phyloP scores from a whole-genome alignment of 2,888 invertebrate species.

The Plagodis dolabraria region DNA sequence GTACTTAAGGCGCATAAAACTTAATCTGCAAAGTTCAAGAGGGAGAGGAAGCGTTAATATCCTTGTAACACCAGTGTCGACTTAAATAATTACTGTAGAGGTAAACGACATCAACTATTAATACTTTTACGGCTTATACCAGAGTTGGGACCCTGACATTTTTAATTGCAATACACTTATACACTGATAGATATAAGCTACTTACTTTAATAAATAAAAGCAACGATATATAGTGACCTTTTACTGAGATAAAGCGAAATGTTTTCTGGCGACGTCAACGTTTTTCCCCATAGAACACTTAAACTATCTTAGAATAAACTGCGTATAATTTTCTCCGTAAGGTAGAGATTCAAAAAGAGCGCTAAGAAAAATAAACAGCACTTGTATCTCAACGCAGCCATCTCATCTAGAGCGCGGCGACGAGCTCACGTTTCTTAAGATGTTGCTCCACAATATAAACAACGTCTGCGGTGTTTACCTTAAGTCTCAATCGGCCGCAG shows the following conservation, averaged over 20 bases:
- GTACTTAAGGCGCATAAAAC: constrained; percentile 21
- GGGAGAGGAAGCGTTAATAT: constrained; percentile 23
- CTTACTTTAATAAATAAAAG: constrained; percentile 16
- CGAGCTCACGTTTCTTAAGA: constrained; percentile 71
- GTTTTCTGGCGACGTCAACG: constrained; percentile 37
- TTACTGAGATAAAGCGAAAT: constrained; percentile 34
- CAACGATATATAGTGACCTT: constrained; percentile 22
- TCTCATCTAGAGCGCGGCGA: constrained; percentile 70
- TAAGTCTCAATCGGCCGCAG: constrained; percentile 50
- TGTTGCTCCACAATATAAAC: constrained; percentile 68
- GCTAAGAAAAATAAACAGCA: constrained; percentile 74
- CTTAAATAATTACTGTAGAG: constrained; percentile 24
- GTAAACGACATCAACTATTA: constrained; percentile 31
- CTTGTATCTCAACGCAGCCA: constrained; percentile 74
- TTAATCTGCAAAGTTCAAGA: constrained; percentile 18
- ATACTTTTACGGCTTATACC: constrained; percentile 25
- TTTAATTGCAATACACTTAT: constrained; percentile 21
- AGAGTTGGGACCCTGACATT: constrained; percentile 12
- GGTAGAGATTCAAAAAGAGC: constrained; percentile 67
- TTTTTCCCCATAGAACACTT: constrained; percentile 47
- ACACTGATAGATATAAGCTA: constrained; percentile 20
- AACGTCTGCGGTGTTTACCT: constrained; percentile 66
- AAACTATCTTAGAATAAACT: constrained; percentile 63
- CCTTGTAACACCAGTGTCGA: constrained; percentile 24
- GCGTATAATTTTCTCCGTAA: constrained; percentile 65